These are phyloP conservation scores for Mythimna albipuncta DNA, from an alignment of 2,888 invertebrate genomes.

Conservation along the genomic window DNA sequence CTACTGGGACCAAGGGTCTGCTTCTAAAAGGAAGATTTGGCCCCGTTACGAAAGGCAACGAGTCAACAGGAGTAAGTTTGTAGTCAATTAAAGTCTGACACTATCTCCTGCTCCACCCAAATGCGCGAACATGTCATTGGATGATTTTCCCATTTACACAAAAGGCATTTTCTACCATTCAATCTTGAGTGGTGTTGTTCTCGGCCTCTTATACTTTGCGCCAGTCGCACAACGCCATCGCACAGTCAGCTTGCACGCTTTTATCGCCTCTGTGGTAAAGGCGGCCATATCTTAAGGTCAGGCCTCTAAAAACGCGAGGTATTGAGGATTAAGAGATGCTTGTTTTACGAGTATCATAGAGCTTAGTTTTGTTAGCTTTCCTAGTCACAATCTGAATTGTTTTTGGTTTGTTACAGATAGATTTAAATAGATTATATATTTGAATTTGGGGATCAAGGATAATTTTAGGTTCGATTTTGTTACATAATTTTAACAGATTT, in stretches of 20 bases:
- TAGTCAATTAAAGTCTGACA: no score
- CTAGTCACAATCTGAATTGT: neutral
- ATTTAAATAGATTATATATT: no score
- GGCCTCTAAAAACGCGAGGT: slow-evolving; percentile 49
- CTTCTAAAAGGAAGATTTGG: no score
- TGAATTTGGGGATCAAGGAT: neutral
- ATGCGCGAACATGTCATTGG: no score
- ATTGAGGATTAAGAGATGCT: slow-evolving; percentile 26
- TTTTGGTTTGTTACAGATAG: neutral
- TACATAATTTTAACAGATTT: no score
- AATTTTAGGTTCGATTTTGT: no score
- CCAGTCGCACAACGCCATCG: slow-evolving; percentile 51
- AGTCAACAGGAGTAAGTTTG: no score
- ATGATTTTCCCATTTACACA: no score
- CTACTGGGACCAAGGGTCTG: no score
- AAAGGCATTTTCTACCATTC: no score
- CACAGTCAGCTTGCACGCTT: slow-evolving; percentile 65
- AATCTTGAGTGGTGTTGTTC: neutral
- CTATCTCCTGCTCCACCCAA: no score
- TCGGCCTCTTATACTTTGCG: slow-evolving; percentile 21
- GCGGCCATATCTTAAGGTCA: slow-evolving; percentile 57
- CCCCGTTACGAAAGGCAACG: no score
- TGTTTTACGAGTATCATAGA: neutral
- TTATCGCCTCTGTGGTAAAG: slow-evolving; percentile 66
- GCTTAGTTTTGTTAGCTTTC: neutral